Evolutionary conservation across 2,888 invertebrate species (phyloP), one percentile per base, ranked within the genome.

Genomic region (Mylabris sibirica): DNA sequence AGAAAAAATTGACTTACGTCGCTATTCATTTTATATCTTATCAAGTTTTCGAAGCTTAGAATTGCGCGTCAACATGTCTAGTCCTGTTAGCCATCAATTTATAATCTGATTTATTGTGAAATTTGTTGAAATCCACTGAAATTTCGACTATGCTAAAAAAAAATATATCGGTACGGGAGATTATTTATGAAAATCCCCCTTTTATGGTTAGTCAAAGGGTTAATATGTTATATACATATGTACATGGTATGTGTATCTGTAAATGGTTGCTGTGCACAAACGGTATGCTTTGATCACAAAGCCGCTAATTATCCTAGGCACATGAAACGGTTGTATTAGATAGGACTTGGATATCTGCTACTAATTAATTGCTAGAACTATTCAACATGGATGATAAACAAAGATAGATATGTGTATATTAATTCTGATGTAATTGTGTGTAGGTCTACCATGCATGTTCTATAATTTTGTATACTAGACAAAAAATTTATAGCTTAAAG

Each of bases 261-360:
- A 22, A 49, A 68, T 65, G 57, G 68, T 65, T 62, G 20, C 59
- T 44, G 63, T 68, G 62, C 64, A 65, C 59, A 44, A 64, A 60
- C 57, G 59, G 61, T 63, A 62, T 61, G 67, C 35, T 69, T 69
- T 69, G 69, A 69, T 69, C 69, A 67, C 66, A 67, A 69, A 67
- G 66, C 66, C 66, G 66, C 66, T 69, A 69, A 69, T 69, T 69
- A 69, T 59, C 61, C 61, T 66, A 66, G 69, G 69, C 62, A 69
- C 63, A 69, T 69, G 66, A 66, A 69, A 69, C 66, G 66, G 64
- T 64, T 63, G 64, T 66, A 66, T 67, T 69, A 69, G 69, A 69
- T 66, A 60, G 61, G 53, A 63, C 64, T 34, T 57, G 69, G 66
- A 69, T 69, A 66, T 63, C 64, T 69, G 69, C 60, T 66, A 53